Evolutionary conservation across 2,888 invertebrate species (phyloP).

Genomic region (Melanostoma scalare): DNA sequence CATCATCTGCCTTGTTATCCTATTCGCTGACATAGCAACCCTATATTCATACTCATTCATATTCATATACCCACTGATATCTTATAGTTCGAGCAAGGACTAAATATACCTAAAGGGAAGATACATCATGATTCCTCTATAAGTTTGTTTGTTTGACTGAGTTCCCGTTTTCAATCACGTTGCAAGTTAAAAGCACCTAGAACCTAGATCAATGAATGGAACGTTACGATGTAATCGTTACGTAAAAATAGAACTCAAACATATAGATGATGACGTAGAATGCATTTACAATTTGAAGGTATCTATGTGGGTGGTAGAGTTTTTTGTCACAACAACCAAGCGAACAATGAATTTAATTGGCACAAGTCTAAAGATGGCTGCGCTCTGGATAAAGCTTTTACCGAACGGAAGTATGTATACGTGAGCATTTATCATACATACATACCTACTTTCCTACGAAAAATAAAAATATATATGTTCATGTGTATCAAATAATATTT

Average conservation of each 20-base stretch:
- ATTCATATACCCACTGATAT: conserved; percentile 5
- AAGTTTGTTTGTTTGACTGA: conserved; percentile 53
- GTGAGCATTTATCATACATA: background rate
- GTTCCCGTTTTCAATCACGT: conserved; percentile 67
- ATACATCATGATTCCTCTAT: conserved; percentile 14
- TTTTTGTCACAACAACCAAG: background rate
- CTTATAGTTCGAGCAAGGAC: conserved; percentile 11
- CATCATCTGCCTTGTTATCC: conserved; percentile 3
- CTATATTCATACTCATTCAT: conserved; percentile 7
- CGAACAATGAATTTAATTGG: conserved; percentile 24
- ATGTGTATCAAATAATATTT: background rate
- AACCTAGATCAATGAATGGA: conserved; percentile 32
- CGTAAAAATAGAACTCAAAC: conserved; percentile 29
- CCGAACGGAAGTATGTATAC: background rate
- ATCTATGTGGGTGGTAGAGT: background rate
- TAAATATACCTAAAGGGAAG: conserved; percentile 6
- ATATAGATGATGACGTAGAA: conserved; percentile 8
- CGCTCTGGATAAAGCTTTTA: background rate
- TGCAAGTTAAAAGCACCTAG: conserved; percentile 38
- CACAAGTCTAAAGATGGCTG: conserved; percentile 2
- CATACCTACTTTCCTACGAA: background rate
- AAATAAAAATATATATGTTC: no score
- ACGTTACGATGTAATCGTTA: conserved; percentile 43
- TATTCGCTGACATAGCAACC: conserved; percentile 14
- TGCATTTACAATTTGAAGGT: conserved; percentile 42